Percentiles rank a stretch among this genome's conserved stretches.
Evolutionary conservation across 2,888 invertebrate genomes (phyloP).

Genomic region (Icerya purchasi): DNA sequence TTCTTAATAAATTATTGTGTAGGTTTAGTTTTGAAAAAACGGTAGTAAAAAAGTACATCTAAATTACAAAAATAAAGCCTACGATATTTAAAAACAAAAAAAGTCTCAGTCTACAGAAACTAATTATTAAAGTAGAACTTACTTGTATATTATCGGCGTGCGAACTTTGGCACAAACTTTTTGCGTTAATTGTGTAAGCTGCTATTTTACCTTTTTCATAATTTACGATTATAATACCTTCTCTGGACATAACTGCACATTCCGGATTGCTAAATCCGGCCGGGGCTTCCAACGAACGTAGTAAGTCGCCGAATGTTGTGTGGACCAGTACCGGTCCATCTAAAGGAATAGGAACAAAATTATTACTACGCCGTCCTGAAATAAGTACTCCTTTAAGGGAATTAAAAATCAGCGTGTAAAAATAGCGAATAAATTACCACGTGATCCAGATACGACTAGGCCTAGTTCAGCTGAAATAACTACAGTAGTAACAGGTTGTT

Average conservation of each 20-base stretch:
- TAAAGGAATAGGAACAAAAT: no score
- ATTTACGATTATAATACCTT: constrained; percentile 86
- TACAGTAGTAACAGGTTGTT: constrained; percentile 82
- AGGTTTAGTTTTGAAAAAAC: no score
- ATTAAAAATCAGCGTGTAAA: neutral
- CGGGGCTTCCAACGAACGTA: constrained; percentile 72
- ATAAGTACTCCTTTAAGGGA: no score
- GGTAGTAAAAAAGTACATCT: no score
- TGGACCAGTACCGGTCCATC: constrained; percentile 93
- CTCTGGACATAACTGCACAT: constrained; percentile 81
- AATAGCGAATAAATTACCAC: constrained; percentile 17
- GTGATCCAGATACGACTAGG: constrained; percentile 84
- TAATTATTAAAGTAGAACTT: constrained; percentile 18
- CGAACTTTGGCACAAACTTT: constrained; percentile 66
- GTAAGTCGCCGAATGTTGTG: constrained; percentile 88
- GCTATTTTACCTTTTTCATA: constrained; percentile 82
- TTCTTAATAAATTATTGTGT: no score
- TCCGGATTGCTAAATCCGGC: constrained; percentile 52
- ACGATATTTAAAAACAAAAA: neutral
- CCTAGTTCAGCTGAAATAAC: constrained; percentile 96
- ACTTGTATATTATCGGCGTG: constrained; percentile 92
- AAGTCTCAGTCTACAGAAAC: neutral
- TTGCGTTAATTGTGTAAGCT: constrained; percentile 85
- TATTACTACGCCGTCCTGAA: neutral
- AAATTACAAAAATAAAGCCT: no score